These are phyloP conservation scores for Neelides folsomi DNA, from an alignment of 2,888 invertebrate genomes.

Conservation along the genomic window DNA sequence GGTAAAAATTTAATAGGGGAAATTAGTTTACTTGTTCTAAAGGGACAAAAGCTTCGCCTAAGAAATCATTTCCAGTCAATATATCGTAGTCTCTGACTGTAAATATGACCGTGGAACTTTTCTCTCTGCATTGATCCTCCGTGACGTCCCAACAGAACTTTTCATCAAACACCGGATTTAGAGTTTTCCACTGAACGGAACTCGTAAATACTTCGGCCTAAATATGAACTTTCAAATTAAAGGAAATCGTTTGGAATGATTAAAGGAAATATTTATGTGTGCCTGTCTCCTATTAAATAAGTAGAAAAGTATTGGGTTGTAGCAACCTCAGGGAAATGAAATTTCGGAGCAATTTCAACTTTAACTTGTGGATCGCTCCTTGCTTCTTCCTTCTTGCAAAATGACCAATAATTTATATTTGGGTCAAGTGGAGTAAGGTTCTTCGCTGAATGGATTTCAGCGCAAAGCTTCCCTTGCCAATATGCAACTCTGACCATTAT, in stretches of 20 bases:
- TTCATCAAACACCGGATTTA: constrained; percentile 26
- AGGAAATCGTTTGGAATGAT: background rate
- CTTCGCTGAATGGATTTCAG: constrained; percentile 18
- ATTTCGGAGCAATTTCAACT: constrained; percentile 17
- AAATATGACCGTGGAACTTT: constrained; percentile 17
- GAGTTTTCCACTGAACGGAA: constrained; percentile 17
- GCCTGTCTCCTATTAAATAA: background rate
- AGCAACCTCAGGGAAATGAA: constrained; percentile 12
- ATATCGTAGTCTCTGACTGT: constrained; percentile 27
- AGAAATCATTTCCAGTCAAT: constrained; percentile 21
- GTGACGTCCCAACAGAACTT: constrained; percentile 21
- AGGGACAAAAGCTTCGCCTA: constrained; percentile 27
- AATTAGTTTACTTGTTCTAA: constrained; percentile 12
- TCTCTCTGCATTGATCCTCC: constrained; percentile 10
- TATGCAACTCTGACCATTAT: constrained; percentile 17
- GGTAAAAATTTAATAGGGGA: background rate
- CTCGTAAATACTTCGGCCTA: no score
- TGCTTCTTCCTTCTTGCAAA: constrained; percentile 9
- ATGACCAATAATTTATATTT: constrained; percentile 6
- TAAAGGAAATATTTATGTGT: background rate
- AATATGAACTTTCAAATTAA: background rate
- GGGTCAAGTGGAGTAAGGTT: constrained; percentile 14
- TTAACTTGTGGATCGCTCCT: constrained; percentile 27
- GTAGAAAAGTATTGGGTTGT: background rate
- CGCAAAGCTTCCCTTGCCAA: constrained; percentile 17